Evolutionary conservation across 1,140 invertebrate species (phyloP).

Genomic region (Venustaconcha ellipsiformis): DNA sequence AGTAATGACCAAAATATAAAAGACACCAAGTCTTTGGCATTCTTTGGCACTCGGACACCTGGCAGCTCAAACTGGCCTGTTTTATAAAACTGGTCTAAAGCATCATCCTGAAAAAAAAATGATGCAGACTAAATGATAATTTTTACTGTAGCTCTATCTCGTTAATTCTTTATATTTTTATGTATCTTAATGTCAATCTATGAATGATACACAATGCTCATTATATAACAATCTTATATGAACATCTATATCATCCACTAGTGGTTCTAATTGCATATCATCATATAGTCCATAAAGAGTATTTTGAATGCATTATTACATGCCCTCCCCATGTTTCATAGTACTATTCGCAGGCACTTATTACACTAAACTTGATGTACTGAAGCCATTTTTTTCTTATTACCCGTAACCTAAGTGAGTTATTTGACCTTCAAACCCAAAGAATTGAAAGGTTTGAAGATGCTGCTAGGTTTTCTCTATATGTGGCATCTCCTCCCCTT

Average conservation of each 20-base stretch:
- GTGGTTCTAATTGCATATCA: neutral
- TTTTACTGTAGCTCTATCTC: neutral
- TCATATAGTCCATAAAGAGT: neutral
- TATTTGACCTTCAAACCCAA: too few relatives aligned
- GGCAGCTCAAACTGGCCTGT: conserved; percentile 53
- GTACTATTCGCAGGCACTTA: too few relatives aligned
- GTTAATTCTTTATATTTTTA: neutral
- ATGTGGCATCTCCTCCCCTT: too few relatives aligned
- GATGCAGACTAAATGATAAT: neutral
- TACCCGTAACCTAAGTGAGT: too few relatives aligned
- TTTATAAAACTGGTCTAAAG: conserved; percentile 59
- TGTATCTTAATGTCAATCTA: neutral
- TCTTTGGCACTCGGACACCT: conserved; percentile 36
- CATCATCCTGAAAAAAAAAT: conserved; percentile 56
- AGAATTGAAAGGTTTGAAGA: too few relatives aligned
- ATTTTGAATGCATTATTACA: neutral
- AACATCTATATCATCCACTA: neutral
- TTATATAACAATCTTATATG: neutral
- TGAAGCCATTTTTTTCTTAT: too few relatives aligned
- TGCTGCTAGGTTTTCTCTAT: too few relatives aligned
- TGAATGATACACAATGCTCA: neutral
- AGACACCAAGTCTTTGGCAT: conserved; percentile 53
- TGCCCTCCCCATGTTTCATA: too few relatives aligned
- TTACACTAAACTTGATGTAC: too few relatives aligned
- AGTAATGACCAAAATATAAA: conserved; percentile 59